Evolutionary conservation across 1,140 invertebrate species (phyloP).

Genomic region (Temnothorax curvispinosus): DNA sequence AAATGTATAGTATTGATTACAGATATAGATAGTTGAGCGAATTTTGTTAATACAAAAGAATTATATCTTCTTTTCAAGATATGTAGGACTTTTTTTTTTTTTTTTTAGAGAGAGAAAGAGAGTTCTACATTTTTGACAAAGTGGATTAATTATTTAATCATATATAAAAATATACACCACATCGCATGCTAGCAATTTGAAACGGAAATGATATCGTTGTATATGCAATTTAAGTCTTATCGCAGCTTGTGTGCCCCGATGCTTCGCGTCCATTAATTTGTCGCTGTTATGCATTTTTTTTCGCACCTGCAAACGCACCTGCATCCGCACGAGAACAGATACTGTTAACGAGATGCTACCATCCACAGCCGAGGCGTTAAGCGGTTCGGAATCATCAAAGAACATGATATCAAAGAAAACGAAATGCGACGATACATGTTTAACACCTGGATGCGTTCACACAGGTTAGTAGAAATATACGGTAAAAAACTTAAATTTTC

Average conservation of each 20-base stretch:
- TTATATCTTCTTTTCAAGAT: not conserved
- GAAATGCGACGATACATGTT: constrained; percentile 84
- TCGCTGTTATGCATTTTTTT: constrained; percentile 62
- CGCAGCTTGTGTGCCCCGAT: not conserved
- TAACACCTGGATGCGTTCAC: constrained; percentile 89
- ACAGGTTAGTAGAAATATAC: constrained; percentile 84
- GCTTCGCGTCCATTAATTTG: constrained; percentile 45
- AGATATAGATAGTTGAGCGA: not conserved
- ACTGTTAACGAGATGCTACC: constrained; percentile 80
- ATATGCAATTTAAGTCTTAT: constrained; percentile 17
- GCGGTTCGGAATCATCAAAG: constrained; percentile 67
- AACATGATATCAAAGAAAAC: constrained; percentile 62
- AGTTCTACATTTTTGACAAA: not conserved
- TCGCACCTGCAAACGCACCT: constrained; percentile 69
- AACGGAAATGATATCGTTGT: not conserved
- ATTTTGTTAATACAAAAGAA: not conserved
- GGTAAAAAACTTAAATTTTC: not conserved
- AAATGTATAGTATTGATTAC: not conserved
- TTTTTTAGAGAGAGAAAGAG: not conserved
- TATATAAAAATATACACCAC: not conserved
- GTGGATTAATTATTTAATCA: not conserved
- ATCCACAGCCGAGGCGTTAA: constrained; percentile 83
- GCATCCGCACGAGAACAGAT: constrained; percentile 74
- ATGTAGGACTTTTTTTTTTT: not conserved
- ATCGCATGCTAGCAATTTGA: not conserved